Evolutionary conservation across 2,797 vertebrate species (phyloP).

Genomic region (Sorex maritimensis): DNA sequence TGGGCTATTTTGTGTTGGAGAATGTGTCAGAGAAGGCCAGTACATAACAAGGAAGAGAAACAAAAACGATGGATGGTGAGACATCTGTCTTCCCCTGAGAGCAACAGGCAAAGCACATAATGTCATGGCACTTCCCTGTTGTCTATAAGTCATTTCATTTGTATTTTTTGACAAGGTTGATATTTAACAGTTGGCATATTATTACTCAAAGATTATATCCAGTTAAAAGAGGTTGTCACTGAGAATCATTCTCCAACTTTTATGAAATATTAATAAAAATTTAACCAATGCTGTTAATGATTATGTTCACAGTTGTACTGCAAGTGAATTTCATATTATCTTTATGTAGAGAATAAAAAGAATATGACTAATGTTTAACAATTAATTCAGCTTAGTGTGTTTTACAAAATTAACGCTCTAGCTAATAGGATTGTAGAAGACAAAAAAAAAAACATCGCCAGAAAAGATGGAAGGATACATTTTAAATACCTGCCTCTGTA

Average conservation of each 20-base stretch:
- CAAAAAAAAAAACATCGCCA: conserved; percentile 32
- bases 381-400: background rate
- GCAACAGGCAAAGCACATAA: background rate
- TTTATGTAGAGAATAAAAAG: conserved; percentile 60
- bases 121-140: background rate
- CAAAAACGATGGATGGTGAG: background rate
- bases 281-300: background rate
- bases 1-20: background rate
- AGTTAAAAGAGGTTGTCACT: background rate
- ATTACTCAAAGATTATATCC: background rate
- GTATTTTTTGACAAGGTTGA: conserved; percentile 3
- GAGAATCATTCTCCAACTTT: conserved; percentile 9
- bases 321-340: conserved; percentile 11
- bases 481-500: conserved; percentile 1
- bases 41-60: background rate
- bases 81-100: background rate
- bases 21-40: background rate
- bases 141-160: background rate
- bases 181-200: conserved; percentile 34
- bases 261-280: conserved; percentile 62
- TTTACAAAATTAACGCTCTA: conserved; percentile 50
- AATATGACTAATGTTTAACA: conserved; percentile 48
- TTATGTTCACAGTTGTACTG: background rate
- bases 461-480: background rate
- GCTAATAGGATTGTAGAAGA: conserved; percentile 21